phyloP scores from a whole-genome alignment of 2,888 invertebrate genomes.

The Trichogramma dendrolimi region DNA sequence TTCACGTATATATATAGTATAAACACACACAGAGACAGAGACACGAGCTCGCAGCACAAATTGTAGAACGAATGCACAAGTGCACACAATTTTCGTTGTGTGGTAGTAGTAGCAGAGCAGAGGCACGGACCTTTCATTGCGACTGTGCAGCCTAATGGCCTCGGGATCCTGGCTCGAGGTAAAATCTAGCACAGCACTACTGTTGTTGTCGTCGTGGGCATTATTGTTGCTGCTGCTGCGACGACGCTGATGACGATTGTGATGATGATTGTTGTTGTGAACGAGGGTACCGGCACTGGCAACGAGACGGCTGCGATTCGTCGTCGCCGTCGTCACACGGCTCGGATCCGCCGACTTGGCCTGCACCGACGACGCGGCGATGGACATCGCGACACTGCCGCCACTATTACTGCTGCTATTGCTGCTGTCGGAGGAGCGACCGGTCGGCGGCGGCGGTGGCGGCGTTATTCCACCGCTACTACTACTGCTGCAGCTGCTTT shows the following conservation, averaged over 20 bases:
- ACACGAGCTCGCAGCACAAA: too few species aligned
- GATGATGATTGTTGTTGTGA: background rate
- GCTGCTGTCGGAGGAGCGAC: constrained; percentile 18
- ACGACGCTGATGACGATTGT: background rate
- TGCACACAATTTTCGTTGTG: too few species aligned
- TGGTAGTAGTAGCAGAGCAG: too few species aligned
- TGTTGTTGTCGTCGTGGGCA: background rate
- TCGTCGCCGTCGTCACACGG: constrained; percentile 25
- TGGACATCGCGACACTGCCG: constrained; percentile 49
- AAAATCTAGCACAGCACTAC: background rate
- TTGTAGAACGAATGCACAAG: too few species aligned
- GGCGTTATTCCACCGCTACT: constrained; percentile 25
- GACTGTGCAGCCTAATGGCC: background rate
- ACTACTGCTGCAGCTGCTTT: background rate
- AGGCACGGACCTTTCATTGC: constrained; percentile 8
- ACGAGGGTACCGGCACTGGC: background rate
- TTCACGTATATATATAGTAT: too few species aligned
- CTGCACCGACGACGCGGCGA: constrained; percentile 45
- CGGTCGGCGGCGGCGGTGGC: constrained; percentile 28
- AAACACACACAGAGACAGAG: too few species aligned
- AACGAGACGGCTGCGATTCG: constrained; percentile 19
- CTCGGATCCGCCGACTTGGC: constrained; percentile 30
- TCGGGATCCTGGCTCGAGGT: too few species aligned
- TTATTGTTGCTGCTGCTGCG: background rate
- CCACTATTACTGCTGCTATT: constrained; percentile 11